These are phyloP conservation scores for Pentalonia nigronervosa DNA, from an alignment of 1,140 invertebrate genomes.

Conservation along the genomic window DNA sequence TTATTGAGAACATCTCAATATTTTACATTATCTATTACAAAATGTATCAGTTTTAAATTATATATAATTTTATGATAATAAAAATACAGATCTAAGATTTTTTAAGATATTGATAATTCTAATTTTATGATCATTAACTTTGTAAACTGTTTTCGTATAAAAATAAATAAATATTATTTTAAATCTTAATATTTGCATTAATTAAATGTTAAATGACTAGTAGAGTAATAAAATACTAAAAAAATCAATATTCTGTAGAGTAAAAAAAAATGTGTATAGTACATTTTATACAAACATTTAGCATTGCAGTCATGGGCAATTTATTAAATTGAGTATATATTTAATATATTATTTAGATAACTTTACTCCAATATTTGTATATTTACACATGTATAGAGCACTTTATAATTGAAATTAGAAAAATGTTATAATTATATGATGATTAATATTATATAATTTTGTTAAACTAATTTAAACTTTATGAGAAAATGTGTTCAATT, in stretches of 20 bases:
- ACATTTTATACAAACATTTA: neutral
- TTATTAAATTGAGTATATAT: neutral
- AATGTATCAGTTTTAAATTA: neutral
- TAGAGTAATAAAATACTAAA: constrained; percentile 16
- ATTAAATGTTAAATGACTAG: neutral
- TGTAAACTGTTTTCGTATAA: neutral
- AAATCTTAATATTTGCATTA: neutral
- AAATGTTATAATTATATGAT: neutral
- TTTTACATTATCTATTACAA: neutral
- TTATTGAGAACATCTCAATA: neutral
- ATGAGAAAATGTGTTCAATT: neutral
- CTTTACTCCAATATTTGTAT: neutral
- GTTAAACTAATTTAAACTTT: neutral
- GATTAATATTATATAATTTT: neutral
- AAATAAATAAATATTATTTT: constrained; percentile 40
- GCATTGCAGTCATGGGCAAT: neutral
- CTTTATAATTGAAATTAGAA: neutral
- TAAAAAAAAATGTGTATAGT: neutral
- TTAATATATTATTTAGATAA: neutral
- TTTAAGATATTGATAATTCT: neutral
- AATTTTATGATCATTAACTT: neutral
- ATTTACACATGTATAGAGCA: neutral
- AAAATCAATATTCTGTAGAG: neutral
- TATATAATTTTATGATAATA: neutral
- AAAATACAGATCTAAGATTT: constrained; percentile 21